Conservation (phyloP, 2,113 vertebrate species). For the Psammodynastes pulverulentus region DNA sequence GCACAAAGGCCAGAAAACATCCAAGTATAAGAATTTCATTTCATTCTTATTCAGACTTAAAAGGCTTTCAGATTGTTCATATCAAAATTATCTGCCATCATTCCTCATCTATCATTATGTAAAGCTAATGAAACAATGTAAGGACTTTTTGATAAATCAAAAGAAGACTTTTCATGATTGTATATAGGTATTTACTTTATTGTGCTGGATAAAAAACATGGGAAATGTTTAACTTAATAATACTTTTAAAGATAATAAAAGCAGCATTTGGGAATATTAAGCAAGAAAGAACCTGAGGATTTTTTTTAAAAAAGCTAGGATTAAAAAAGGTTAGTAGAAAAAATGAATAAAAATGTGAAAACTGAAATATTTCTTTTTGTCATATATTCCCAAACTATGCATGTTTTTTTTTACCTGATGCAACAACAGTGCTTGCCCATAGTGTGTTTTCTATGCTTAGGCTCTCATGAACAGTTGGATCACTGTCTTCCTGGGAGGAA, state of each 20-base stretch:
- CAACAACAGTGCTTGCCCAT: conserved; percentile 96
- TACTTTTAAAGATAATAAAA: neutral
- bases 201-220: neutral
- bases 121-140: neutral
- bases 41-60: neutral
- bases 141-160: neutral
- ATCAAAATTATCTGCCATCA: neutral
- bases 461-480: conserved; percentile 90
- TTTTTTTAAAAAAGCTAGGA: rapidly evolving
- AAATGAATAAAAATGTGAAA: neutral
- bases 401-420: conserved; percentile 81
- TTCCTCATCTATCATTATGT: neutral
- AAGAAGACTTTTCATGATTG: neutral
- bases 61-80: neutral
- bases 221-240: neutral
- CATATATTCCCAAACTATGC: neutral
- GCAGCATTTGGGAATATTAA: neutral
- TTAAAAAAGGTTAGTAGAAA: neutral
- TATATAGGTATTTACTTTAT: neutral
- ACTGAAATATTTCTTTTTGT: neutral
- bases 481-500: conserved; percentile 88
- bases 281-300: neutral
- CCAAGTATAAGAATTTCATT: neutral
- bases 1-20: neutral
- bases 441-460: conserved; percentile 93